phyloP scores from a whole-genome alignment of 2,113 vertebrate genomes.

The Archocentrus centrarchus region DNA sequence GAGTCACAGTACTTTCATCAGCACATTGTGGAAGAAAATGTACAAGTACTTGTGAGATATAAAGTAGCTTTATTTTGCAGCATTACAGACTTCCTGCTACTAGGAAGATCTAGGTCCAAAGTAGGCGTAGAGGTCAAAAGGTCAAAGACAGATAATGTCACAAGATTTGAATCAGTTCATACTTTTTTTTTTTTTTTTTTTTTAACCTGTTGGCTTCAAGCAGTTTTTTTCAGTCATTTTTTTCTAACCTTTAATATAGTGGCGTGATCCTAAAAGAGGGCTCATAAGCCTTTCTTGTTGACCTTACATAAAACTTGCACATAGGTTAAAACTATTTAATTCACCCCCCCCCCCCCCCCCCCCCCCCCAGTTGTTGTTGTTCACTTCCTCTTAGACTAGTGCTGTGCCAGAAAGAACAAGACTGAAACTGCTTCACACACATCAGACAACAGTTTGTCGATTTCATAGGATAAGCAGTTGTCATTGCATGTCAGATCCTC shows the following conservation, averaged over 20 bases:
- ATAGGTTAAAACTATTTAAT: background rate
- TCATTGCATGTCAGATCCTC: background rate
- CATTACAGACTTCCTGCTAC: background rate
- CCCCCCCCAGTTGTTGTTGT: background rate
- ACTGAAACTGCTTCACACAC: background rate
- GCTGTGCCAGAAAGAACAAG: background rate
- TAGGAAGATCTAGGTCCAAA: background rate
- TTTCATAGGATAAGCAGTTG: background rate
- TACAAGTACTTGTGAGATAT: background rate
- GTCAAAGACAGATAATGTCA: background rate
- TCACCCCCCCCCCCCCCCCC: background rate
- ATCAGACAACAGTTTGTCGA: background rate
- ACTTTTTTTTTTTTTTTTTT: background rate
- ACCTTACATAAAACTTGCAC: background rate
- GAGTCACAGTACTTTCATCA: background rate
- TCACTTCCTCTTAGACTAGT: background rate
- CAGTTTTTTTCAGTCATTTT: background rate
- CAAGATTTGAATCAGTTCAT: background rate
- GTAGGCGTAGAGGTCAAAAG: background rate
- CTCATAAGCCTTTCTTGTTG: background rate
- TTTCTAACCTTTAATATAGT: background rate
- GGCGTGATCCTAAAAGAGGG: background rate
- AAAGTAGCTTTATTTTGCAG: background rate
- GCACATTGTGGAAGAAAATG: background rate
- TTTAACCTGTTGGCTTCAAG: background rate